A percentile compares a stretch with the other conserved stretches of the same genome.
These are phyloP conservation scores for Epinephelus lanceolatus DNA, from an alignment of 2,113 vertebrate genomes.

Conservation along the genomic window DNA sequence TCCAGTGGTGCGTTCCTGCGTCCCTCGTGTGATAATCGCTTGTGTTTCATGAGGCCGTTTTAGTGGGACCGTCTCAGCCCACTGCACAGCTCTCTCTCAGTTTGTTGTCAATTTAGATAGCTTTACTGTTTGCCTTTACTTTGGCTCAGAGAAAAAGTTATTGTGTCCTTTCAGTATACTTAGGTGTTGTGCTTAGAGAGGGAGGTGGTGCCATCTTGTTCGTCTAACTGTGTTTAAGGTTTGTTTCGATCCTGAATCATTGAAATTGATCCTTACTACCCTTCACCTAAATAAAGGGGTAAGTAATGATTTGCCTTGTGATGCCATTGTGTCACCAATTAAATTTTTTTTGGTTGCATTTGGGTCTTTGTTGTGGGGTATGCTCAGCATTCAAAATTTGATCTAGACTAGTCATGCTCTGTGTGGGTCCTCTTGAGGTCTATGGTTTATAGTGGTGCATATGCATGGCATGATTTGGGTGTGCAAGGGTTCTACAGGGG, in stretches of 20 bases:
- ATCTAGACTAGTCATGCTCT: not conserved
- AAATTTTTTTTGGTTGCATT: not conserved
- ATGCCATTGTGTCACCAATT: not conserved
- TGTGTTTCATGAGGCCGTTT: not conserved
- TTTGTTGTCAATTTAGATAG: not conserved
- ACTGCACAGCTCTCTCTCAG: not conserved
- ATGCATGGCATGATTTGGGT: not conserved
- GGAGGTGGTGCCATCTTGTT: not conserved
- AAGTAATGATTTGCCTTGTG: conserved; percentile 2
- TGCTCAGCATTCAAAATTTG: not conserved
- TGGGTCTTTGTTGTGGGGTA: not conserved
- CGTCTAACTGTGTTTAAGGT: not conserved
- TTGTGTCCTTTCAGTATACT: not conserved
- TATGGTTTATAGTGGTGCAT: not conserved
- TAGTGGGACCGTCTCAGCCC: not conserved
- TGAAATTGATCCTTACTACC: not conserved
- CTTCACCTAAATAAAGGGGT: not conserved
- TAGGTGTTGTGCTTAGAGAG: not conserved
- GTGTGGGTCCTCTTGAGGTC: not conserved
- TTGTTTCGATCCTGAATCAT: conserved; percentile 2
- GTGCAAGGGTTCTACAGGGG: not conserved
- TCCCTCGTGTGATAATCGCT: not conserved
- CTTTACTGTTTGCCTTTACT: not conserved
- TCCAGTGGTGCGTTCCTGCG: not conserved
- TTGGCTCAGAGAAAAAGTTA: not conserved